phyloP scores from a whole-genome alignment of 2,113 vertebrate genomes.

The Budorcas taxicolor region DNA sequence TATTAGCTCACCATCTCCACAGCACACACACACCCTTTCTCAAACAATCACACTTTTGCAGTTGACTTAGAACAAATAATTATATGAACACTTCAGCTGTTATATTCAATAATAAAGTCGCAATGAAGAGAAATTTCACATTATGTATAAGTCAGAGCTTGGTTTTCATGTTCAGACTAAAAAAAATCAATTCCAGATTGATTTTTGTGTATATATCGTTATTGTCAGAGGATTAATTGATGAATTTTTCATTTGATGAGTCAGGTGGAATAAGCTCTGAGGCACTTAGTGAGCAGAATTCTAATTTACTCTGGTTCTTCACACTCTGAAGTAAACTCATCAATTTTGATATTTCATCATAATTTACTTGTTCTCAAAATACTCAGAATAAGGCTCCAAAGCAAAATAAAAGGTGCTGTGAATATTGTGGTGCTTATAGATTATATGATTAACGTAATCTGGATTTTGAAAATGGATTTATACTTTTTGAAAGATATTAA shows the following conservation, averaged over 20 bases:
- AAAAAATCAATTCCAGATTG: constrained; percentile 88
- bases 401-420: constrained; percentile 38
- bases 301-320: constrained; percentile 80
- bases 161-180: constrained; percentile 82
- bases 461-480: constrained; percentile 7
- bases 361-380: constrained; percentile 65
- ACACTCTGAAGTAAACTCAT: constrained; percentile 73
- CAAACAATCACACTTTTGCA: constrained; percentile 82
- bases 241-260: constrained; percentile 93
- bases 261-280: constrained; percentile 79
- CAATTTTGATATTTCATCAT: constrained; percentile 64
- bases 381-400: background rate
- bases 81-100: constrained; percentile 80
- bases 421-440: background rate
- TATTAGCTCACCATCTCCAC: constrained; percentile 85
- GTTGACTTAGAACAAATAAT: constrained; percentile 86
- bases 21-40: constrained; percentile 72
- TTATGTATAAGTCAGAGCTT: constrained; percentile 78
- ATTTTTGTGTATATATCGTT: constrained; percentile 87
- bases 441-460: constrained; percentile 37
- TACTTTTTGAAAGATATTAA: constrained; percentile 39
- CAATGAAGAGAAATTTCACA: constrained; percentile 86
- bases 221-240: constrained; percentile 92
- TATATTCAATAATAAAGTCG: constrained; percentile 83
- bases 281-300: constrained; percentile 84